phyloP scores from a whole-genome alignment of 2,888 invertebrate genomes.

The Fissipunctia ypsillon region DNA sequence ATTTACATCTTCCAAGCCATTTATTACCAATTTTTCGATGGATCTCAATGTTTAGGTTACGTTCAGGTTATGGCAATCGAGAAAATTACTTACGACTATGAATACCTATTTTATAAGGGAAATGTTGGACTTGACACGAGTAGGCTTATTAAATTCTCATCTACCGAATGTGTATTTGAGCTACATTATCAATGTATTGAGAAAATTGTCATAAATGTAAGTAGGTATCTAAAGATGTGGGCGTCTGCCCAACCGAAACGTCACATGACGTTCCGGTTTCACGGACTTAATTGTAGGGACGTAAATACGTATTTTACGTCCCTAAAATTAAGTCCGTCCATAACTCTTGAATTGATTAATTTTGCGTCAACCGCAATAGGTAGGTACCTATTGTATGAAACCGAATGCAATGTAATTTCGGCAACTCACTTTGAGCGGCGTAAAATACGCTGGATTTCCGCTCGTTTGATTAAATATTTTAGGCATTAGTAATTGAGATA shows the following conservation, averaged over 20 bases:
- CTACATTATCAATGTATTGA: background rate
- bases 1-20: constrained; percentile 55
- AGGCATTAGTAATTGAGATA: too few relatives aligned
- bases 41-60: constrained; percentile 29
- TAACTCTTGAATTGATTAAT: background rate
- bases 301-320: too few relatives aligned
- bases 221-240: too few relatives aligned
- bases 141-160: constrained; percentile 24
- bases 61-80: constrained; percentile 43
- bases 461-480: background rate
- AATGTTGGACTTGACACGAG: constrained; percentile 33
- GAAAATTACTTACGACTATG: constrained; percentile 51
- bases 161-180: constrained; percentile 15
- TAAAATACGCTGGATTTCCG: background rate
- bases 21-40: constrained; percentile 51
- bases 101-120: constrained; percentile 23
- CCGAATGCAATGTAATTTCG: background rate
- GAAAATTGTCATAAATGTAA: background rate
- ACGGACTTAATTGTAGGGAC: too few relatives aligned
- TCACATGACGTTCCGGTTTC: too few relatives aligned
- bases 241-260: background rate
- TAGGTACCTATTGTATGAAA: background rate
- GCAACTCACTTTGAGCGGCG: background rate
- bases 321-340: background rate
- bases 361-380: background rate